These are phyloP conservation scores for Trichonephila clavipes DNA, from an alignment of 1,140 invertebrate species.

Conservation along the genomic window DNA sequence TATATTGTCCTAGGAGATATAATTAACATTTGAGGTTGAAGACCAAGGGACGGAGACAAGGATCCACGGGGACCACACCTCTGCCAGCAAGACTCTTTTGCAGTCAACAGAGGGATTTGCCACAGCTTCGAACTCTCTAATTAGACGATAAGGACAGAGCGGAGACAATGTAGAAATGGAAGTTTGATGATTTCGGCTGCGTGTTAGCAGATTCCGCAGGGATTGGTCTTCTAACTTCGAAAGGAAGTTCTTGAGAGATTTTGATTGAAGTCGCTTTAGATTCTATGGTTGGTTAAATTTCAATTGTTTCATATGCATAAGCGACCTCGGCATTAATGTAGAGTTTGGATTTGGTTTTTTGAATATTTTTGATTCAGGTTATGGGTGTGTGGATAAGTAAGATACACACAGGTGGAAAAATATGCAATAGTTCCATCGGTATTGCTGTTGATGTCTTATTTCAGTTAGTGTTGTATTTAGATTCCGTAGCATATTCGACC, in stretches of 20 bases:
- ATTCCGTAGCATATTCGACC: too few species aligned
- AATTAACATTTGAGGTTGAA: constrained; percentile 47
- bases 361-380: too few species aligned
- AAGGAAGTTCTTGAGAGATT: background rate
- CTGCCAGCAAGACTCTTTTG: background rate
- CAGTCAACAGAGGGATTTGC: background rate
- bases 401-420: too few species aligned
- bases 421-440: too few species aligned
- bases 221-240: background rate
- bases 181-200: constrained; percentile 37
- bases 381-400: too few species aligned
- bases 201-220: background rate
- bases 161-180: constrained; percentile 19
- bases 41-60: constrained; percentile 8
- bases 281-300: background rate
- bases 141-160: constrained; percentile 29
- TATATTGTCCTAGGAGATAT: constrained; percentile 25
- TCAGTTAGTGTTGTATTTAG: too few species aligned
- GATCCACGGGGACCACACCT: background rate
- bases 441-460: too few species aligned
- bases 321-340: too few species aligned
- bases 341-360: too few species aligned
- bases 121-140: constrained; percentile 4
- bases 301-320: background rate
- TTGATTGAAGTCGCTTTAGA: background rate